These are phyloP conservation scores for Agriopis marginaria DNA, from an alignment of 2,888 invertebrate genomes.

Conservation along the genomic window DNA sequence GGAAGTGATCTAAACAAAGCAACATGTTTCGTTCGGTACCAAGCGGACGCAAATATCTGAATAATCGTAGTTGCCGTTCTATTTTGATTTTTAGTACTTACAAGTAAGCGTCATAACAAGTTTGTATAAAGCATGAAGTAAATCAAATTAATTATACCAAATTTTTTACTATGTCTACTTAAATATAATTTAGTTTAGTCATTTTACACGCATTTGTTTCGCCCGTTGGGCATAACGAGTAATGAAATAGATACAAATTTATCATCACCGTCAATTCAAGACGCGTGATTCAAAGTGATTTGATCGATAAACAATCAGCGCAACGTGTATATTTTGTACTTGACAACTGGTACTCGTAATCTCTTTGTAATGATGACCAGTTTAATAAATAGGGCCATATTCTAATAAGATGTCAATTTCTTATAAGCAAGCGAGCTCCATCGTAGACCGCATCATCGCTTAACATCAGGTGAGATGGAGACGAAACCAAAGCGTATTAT, in stretches of 20 bases:
- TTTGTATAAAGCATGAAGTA: not conserved
- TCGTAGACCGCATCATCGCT: too few species aligned
- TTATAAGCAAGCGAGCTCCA: too few species aligned
- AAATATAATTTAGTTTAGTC: slow-evolving; percentile 2
- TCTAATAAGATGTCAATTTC: too few species aligned
- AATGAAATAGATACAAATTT: not conserved
- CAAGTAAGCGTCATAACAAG: slow-evolving; percentile 6
- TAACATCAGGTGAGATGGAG: too few species aligned
- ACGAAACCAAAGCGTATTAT: too few species aligned
- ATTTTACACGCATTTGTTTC: slow-evolving; percentile 1
- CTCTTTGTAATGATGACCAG: not conserved
- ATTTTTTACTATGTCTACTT: not conserved
- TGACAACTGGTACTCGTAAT: not conserved
- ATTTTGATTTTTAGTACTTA: slow-evolving; percentile 13
- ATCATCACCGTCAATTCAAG: slow-evolving; percentile 1
- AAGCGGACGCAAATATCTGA: slow-evolving; percentile 20
- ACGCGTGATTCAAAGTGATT: not conserved
- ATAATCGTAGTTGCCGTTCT: slow-evolving; percentile 9
- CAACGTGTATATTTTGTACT: not conserved
- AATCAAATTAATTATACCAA: not conserved
- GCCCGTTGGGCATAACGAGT: not conserved
- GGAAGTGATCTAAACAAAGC: slow-evolving; percentile 41
- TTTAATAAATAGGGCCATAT: too few species aligned
- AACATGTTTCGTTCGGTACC: slow-evolving; percentile 41
- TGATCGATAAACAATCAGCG: not conserved